Conservation (phyloP, 2,888 invertebrate species). For the Coleophora deauratella region DNA sequence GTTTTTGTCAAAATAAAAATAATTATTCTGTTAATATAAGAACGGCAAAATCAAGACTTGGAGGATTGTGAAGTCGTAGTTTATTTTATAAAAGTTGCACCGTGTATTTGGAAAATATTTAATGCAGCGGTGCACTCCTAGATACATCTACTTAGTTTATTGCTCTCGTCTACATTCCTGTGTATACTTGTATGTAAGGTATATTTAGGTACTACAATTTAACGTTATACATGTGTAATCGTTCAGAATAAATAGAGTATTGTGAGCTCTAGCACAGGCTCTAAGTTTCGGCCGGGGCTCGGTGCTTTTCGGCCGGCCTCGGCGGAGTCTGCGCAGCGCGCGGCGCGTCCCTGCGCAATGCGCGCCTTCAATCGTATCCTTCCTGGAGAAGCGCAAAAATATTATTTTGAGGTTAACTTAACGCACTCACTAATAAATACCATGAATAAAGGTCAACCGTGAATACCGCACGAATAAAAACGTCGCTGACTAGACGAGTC, state of each 20-base stretch:
- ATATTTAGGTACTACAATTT: constrained; percentile 4
- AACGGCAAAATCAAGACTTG: too few relatives aligned
- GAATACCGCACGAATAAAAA: constrained; percentile 31
- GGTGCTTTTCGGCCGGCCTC: constrained; percentile 32
- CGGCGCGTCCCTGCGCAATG: constrained; percentile 36
- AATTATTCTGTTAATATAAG: too few relatives aligned
- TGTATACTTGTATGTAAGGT: constrained; percentile 15
- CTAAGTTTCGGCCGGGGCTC: constrained; percentile 31
- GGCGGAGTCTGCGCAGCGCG: constrained; percentile 41
- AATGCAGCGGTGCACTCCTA: constrained; percentile 10
- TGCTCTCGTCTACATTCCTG: constrained; percentile 18
- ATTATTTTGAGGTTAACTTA: constrained; percentile 69
- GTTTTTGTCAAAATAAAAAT: too few relatives aligned
- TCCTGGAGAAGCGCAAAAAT: constrained; percentile 51
- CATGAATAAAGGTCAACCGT: constrained; percentile 42
- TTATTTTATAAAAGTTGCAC: too few relatives aligned
- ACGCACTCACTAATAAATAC: constrained; percentile 33
- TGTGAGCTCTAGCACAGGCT: constrained; percentile 12
- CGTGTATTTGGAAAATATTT: too few relatives aligned
- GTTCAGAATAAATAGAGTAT: constrained; percentile 22
- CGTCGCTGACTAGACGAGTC: constrained; percentile 42
- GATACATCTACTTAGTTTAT: constrained; percentile 16
- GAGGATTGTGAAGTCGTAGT: too few relatives aligned
- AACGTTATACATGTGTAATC: constrained; percentile 12
- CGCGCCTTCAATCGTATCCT: constrained; percentile 55